Conservation (phyloP, 2,888 invertebrate genomes). For the Agrochola circellaris region DNA sequence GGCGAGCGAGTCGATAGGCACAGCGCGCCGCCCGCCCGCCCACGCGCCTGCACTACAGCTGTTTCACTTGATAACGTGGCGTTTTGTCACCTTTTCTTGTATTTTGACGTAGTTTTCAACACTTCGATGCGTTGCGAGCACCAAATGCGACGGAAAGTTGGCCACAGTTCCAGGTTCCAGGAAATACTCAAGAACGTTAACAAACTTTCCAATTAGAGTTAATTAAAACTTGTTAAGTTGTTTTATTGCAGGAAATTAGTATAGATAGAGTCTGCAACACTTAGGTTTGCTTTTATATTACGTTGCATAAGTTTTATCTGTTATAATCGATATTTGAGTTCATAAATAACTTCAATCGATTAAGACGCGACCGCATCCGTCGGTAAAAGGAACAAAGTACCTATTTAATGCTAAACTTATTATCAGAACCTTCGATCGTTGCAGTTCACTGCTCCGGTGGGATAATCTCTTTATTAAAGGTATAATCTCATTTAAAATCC, state of each 20-base stretch:
- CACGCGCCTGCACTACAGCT: slow-evolving; percentile 87
- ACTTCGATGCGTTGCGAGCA: slow-evolving; percentile 28
- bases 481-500: slow-evolving; percentile 42
- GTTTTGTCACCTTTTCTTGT: slow-evolving; percentile 66
- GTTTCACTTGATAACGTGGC: slow-evolving; percentile 84
- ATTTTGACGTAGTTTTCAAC: slow-evolving; percentile 60
- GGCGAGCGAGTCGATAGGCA: slow-evolving; percentile 82
- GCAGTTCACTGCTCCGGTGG: slow-evolving; percentile 20
- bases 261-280: not conserved
- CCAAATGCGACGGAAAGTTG: slow-evolving; percentile 32
- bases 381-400: slow-evolving; percentile 19
- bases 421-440: slow-evolving; percentile 7
- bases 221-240: slow-evolving; percentile 54
- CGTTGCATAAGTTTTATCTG: slow-evolving; percentile 11
- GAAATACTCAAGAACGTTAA: slow-evolving; percentile 39
- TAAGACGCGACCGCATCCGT: slow-evolving; percentile 19
- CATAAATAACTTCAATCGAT: slow-evolving; percentile 44
- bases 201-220: slow-evolving; percentile 64
- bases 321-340: slow-evolving; percentile 25
- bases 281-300: slow-evolving; percentile 7
- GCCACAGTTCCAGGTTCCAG: slow-evolving; percentile 39
- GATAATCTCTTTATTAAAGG: slow-evolving; percentile 57
- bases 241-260: slow-evolving; percentile 28
- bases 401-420: slow-evolving; percentile 22
- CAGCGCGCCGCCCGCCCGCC: slow-evolving; percentile 78